phyloP scores from a whole-genome alignment of 2,113 vertebrate genomes.

The Erinaceus europaeus region DNA sequence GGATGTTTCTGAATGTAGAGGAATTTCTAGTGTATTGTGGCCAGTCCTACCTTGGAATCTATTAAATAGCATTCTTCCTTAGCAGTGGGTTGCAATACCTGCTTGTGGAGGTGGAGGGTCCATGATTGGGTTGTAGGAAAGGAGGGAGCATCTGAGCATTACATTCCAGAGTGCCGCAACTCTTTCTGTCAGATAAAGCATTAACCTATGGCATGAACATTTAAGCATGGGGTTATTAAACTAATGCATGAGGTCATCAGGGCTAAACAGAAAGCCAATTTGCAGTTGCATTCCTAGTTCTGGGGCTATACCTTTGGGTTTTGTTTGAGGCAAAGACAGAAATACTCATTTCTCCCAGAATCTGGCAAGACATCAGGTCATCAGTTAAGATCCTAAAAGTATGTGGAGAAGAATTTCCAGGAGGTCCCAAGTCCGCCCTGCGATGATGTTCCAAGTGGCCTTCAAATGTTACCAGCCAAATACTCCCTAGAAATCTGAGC shows the following conservation, averaged over 20 bases:
- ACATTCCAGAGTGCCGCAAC: neutral
- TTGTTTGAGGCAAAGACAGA: neutral
- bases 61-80: constrained; percentile 29
- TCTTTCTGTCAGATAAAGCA: constrained; percentile 60
- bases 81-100: constrained; percentile 35
- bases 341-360: constrained; percentile 16
- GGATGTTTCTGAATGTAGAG: constrained; percentile 62
- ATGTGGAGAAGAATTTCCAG: neutral
- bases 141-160: neutral
- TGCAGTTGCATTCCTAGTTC: neutral
- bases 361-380: neutral
- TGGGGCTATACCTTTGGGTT: neutral
- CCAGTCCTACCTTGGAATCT: constrained; percentile 51
- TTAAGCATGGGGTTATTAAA: constrained; percentile 50
- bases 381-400: neutral
- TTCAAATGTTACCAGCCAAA: neutral
- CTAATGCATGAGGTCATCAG: constrained; percentile 36
- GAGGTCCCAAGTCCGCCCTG: neutral
- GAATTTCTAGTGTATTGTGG: constrained; percentile 31
- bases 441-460: neutral
- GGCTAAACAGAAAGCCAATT: constrained; percentile 9
- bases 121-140: neutral
- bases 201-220: constrained; percentile 58
- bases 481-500: neutral
- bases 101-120: constrained; percentile 6